Conservation (phyloP, 2,797 vertebrate species). For the Etheostoma perlongum region DNA sequence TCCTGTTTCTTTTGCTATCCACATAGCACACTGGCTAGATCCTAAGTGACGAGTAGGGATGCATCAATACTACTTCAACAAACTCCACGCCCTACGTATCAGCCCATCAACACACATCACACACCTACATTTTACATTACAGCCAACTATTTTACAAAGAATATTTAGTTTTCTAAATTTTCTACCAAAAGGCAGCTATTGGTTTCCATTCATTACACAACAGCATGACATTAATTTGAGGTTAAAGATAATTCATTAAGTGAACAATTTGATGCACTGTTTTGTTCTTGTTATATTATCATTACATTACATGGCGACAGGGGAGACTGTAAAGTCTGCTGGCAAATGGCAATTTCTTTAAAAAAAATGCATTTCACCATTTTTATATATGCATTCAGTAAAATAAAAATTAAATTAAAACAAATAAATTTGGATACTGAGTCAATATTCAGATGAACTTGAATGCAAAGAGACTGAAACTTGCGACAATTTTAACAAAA, state of each 20-base stretch:
- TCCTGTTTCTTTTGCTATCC: slow-evolving; percentile 40
- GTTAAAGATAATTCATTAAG: slow-evolving; percentile 3
- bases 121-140: slow-evolving; percentile 1
- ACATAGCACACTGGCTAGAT: slow-evolving; percentile 44
- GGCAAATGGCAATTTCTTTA: not conserved
- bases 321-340: not conserved
- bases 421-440: too few relatives aligned
- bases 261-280: not conserved
- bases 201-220: not conserved
- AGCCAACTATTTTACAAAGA: not conserved
- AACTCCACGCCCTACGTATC: slow-evolving; percentile 20
- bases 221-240: not conserved
- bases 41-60: slow-evolving; percentile 40
- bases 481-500: too few relatives aligned
- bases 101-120: slow-evolving; percentile 18
- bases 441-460: not conserved
- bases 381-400: not conserved
- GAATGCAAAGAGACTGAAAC: slow-evolving; percentile 1
- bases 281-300: not conserved
- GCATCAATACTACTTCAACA: slow-evolving; percentile 34
- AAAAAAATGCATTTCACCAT: not conserved
- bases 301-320: not conserved
- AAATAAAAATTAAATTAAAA: too few relatives aligned
- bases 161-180: not conserved
- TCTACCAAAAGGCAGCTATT: not conserved